Base-by-base conservation (phyloP, 1,140 invertebrate species). In the Maconellicoccus hirsutus region DNA sequence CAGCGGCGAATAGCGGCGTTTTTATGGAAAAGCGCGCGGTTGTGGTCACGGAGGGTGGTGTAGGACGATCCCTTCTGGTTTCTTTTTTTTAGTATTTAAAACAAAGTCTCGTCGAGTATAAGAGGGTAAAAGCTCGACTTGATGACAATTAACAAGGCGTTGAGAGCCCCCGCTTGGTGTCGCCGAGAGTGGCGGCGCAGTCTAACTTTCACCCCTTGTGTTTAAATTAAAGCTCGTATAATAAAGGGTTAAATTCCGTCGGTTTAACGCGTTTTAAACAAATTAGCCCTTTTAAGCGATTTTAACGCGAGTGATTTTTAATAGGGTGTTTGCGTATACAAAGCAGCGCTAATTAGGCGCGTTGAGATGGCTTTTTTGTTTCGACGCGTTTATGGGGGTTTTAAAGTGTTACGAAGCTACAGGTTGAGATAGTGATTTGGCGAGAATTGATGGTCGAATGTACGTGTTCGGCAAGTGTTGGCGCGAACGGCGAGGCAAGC, bases 191-290 rank as follows among this genome's bases (percentile, higher is more conserved):
- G 10, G 42, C 16, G 42, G 42, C 42, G 42, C 6, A 6, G 42
- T 52, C 42, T 52, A 52, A 52, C 42, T 52, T 52, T 52, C 42
- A 52, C 42, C 42, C 42, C 33, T 52, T 12, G 3, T 33, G n/a
- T 52, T 52, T 52, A 52, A 52, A 52, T 52, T 52, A 52, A 52
- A 52, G 6, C 42, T 52, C 42, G n/a, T n/a, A n/a, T 52, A 52
- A 52, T 52, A 52, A 52, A 52, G 42, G 42, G 42, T 52, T 52
- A 52, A 52, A 52, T 52, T 52, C 42, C 42, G 42, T 52, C 42
- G 42, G 42, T 52, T 52, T 52, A 52, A 52, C 42, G 42, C 42
- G 42, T 52, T 52, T 52, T 52, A 52, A 52, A 52, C 42, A 52
- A 52, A 52, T 52, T 52, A 52, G 42, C 42, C 29, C 42, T 52